phyloP scores from a whole-genome alignment of 2,113 vertebrate genomes.

The Lophochroa leadbeateri region DNA sequence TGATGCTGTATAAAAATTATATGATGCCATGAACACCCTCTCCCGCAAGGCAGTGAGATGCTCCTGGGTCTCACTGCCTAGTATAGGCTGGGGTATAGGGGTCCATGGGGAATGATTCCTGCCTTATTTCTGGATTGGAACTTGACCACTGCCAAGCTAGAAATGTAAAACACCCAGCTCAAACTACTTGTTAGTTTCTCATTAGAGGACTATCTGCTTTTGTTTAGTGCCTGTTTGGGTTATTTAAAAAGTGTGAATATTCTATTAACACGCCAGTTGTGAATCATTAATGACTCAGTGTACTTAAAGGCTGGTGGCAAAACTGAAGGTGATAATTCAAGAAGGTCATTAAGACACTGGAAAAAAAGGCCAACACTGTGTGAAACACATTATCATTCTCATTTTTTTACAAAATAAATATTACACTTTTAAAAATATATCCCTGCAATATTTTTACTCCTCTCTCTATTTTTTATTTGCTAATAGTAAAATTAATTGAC shows the following conservation, averaged over 20 bases:
- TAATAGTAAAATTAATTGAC: not conserved
- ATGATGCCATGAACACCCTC: rapidly evolving
- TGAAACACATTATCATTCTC: not conserved
- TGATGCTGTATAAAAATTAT: not conserved
- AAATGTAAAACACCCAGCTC: not conserved
- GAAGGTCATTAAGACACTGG: constrained; percentile 10
- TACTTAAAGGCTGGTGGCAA: constrained; percentile 25
- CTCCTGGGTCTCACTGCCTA: not conserved
- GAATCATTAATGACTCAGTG: constrained; percentile 21
- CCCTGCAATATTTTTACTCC: not conserved
- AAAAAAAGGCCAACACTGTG: not conserved
- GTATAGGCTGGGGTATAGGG: not conserved
- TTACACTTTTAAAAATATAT: not conserved
- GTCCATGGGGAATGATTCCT: not conserved
- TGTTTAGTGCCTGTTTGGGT: constrained; percentile 24
- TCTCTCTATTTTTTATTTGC: not conserved
- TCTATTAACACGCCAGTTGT: not conserved
- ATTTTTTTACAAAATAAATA: not conserved
- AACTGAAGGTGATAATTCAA: constrained; percentile 42
- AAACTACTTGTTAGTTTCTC: constrained; percentile 20
- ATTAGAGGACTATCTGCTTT: not conserved
- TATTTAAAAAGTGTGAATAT: constrained; percentile 14
- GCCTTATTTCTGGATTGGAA: not conserved
- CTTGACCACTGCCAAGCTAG: not conserved
- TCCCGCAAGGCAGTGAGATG: not conserved